A percentile compares a stretch with the other conserved stretches of the same genome.
Evolutionary conservation across 1,140 invertebrate genomes (phyloP).

Genomic region (Drosophila repletoides): DNA sequence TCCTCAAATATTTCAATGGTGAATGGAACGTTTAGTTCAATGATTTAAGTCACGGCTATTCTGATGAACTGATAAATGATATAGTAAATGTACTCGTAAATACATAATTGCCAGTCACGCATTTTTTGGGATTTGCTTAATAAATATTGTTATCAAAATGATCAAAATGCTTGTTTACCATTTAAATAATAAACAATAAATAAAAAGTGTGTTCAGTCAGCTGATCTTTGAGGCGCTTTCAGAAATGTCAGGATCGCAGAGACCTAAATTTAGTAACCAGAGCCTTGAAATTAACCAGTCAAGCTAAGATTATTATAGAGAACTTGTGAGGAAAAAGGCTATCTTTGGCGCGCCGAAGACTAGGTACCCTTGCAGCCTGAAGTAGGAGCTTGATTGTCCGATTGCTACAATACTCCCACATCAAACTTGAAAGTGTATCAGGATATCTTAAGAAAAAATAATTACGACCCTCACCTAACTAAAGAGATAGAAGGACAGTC

Average conservation of each 20-base stretch:
- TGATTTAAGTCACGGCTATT: conserved; percentile 34
- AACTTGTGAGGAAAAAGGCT: no score
- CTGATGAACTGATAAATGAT: conserved; percentile 27
- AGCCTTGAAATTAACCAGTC: conserved; percentile 1
- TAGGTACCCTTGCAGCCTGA: no score
- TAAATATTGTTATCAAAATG: conserved; percentile 1
- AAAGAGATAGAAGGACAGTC: no score
- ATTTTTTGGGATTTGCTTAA: conserved; percentile 21
- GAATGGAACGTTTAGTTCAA: conserved; percentile 15
- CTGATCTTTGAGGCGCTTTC: conserved; percentile 1
- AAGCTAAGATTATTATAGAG: not conserved
- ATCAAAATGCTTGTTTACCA: conserved; percentile 7
- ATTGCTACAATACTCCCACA: no score
- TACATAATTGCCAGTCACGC: conserved; percentile 15
- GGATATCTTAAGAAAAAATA: no score
- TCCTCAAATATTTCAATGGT: conserved; percentile 34
- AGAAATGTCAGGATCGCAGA: not conserved
- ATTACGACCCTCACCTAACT: no score
- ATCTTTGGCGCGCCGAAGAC: no score
- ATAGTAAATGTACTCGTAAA: conserved; percentile 26
- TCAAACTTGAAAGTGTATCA: no score
- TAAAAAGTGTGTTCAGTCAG: not conserved
- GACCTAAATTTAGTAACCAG: not conserved
- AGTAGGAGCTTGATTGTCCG: no score
- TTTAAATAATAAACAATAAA: not conserved